Conservation (phyloP, 2,888 invertebrate species). For the Amorpha juglandis region DNA sequence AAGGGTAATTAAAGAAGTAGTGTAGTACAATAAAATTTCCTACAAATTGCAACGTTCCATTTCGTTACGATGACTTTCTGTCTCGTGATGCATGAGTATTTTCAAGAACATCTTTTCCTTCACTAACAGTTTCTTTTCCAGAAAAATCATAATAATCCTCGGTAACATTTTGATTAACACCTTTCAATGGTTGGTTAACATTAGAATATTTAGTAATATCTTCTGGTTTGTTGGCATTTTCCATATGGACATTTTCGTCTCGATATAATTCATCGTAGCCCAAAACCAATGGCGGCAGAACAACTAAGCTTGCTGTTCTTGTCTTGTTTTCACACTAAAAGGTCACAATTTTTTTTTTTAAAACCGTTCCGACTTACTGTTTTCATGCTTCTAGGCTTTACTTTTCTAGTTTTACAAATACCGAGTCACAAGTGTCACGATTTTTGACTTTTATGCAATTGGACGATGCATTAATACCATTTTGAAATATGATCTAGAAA, state of each 20-base stretch:
- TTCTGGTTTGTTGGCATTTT: background rate
- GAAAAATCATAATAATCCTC: background rate
- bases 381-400: no score
- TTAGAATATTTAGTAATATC: slow-evolving; percentile 27
- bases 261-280: slow-evolving; percentile 68
- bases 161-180: background rate
- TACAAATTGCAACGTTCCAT: background rate
- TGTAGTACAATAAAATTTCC: slow-evolving; percentile 1
- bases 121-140: background rate
- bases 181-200: slow-evolving; percentile 1
- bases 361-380: background rate
- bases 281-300: slow-evolving; percentile 66
- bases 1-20: background rate
- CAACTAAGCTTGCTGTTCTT: slow-evolving; percentile 61
- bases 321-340: slow-evolving; percentile 39
- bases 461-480: no score
- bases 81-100: background rate
- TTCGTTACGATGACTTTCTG: background rate
- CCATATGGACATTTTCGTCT: slow-evolving; percentile 32
- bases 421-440: no score
- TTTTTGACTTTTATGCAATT: no score
- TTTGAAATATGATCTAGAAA: no score
- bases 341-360: background rate
- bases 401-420: no score
- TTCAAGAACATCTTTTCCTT: background rate